These are phyloP conservation scores for Ceratina australensis DNA, from an alignment of 1,140 invertebrate genomes.

Conservation along the genomic window DNA sequence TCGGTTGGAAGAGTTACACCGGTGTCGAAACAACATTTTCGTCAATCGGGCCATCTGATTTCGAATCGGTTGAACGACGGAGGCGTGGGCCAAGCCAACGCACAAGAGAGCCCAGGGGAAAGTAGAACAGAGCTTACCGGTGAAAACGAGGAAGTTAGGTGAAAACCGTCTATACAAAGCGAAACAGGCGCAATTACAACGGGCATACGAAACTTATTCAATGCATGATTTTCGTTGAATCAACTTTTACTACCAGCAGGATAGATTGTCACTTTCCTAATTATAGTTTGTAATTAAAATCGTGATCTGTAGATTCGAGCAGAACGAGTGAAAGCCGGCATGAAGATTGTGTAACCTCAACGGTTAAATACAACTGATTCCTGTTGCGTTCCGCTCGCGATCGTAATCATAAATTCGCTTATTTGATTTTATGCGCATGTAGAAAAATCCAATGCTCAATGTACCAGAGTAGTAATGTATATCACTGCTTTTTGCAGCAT, in stretches of 20 bases:
- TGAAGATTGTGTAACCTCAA: constrained; percentile 21
- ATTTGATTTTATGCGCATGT: too few relatives aligned
- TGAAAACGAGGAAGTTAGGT: constrained; percentile 74
- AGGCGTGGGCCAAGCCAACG: constrained; percentile 55
- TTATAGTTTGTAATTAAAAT: constrained; percentile 1
- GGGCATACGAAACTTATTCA: not conserved
- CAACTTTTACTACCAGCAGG: too few relatives aligned
- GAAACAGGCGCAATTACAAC: constrained; percentile 66
- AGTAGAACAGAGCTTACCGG: constrained; percentile 67
- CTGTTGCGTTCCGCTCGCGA: too few relatives aligned
- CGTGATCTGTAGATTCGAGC: not conserved
- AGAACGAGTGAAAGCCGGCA: constrained; percentile 2
- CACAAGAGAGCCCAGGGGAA: constrained; percentile 65
- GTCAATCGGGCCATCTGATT: constrained; percentile 33
- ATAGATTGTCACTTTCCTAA: not conserved
- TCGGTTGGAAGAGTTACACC: not conserved
- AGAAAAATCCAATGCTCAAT: too few relatives aligned
- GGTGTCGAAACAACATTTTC: not conserved
- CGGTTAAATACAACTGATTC: too few relatives aligned
- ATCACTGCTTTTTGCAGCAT: too few relatives aligned
- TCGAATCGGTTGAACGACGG: constrained; percentile 31
- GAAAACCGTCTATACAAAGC: constrained; percentile 64
- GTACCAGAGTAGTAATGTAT: too few relatives aligned
- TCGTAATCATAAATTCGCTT: too few relatives aligned
- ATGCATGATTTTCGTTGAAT: not conserved